Evolutionary conservation across 35 echinoderm and acorn worm species (phyloP).

Genomic region (Patiria miniata): DNA sequence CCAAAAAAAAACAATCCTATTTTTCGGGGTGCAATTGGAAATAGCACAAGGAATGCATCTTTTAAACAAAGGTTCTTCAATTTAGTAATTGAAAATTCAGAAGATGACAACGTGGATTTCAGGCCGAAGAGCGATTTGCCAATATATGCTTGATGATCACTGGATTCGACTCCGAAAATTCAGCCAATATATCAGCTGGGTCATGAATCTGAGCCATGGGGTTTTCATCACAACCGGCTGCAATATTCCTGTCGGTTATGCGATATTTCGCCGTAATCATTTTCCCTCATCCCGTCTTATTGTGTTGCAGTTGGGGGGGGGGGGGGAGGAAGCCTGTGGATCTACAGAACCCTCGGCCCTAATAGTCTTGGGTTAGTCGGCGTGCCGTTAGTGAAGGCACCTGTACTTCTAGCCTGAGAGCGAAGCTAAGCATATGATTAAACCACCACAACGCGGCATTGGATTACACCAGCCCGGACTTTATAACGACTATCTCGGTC

Average conservation of each 20-base stretch:
- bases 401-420: background rate
- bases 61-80: too few relatives aligned
- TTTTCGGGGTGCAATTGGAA: too few relatives aligned
- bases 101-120: too few relatives aligned
- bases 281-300: background rate
- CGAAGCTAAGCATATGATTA: slow-evolving; percentile 30
- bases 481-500: background rate
- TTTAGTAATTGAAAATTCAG: too few relatives aligned
- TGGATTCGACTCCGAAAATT: too few relatives aligned
- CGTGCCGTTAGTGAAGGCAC: background rate
- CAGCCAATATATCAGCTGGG: background rate
- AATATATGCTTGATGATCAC: too few relatives aligned
- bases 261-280: slow-evolving; percentile 1
- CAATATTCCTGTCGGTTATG: slow-evolving; percentile 18
- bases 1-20: too few relatives aligned
- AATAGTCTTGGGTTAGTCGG: background rate
- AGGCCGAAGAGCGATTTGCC: too few relatives aligned
- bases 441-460: slow-evolving; percentile 30
- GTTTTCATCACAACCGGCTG: background rate
- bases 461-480: background rate
- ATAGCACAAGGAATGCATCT: too few relatives aligned
- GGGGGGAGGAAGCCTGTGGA: background rate
- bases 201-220: background rate
- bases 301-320: background rate
- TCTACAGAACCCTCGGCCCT: background rate